These are phyloP conservation scores for Endotricha flammealis DNA, from an alignment of 2,888 invertebrate species.

Conservation along the genomic window DNA sequence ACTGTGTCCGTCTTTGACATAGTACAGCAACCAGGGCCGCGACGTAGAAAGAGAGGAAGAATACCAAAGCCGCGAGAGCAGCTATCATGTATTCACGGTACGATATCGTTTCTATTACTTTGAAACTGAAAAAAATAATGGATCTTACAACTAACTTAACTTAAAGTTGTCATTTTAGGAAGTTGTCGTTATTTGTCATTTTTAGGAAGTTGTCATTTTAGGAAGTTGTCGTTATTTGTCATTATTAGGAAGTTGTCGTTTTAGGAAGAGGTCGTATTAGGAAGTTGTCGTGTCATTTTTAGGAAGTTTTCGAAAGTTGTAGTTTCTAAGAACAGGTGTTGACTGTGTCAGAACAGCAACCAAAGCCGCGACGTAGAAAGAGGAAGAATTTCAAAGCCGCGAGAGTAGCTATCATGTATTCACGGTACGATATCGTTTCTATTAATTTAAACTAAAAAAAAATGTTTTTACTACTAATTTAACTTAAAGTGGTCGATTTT, in stretches of 20 bases:
- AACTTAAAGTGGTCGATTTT: too few relatives aligned
- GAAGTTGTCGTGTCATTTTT: too few relatives aligned
- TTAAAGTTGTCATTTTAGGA: too few relatives aligned
- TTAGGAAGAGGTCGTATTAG: too few relatives aligned
- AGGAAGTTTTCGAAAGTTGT: too few relatives aligned
- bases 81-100: conserved; percentile 65
- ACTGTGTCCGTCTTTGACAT: too few relatives aligned
- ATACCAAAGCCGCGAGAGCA: conserved; percentile 46
- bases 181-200: too few relatives aligned
- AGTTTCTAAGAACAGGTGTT: conserved; percentile 15
- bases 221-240: too few relatives aligned
- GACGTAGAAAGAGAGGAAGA: conserved; percentile 60
- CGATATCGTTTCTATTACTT: conserved; percentile 63
- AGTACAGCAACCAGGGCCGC: conserved; percentile 45
- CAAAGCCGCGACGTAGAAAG: conserved; percentile 56
- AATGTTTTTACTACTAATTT: too few relatives aligned
- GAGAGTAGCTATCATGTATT: conserved; percentile 60
- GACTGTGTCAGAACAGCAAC: conserved; percentile 35
- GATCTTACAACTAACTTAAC: too few relatives aligned
- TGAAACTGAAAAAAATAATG: conserved; percentile 40
- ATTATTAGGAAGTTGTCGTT: too few relatives aligned
- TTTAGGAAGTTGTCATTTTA: too few relatives aligned
- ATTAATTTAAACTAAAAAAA: conserved; percentile 55
- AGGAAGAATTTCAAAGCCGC: conserved; percentile 53
- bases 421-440: conserved; percentile 64